Base-by-base conservation (phyloP, 1,140 invertebrate genomes). In the Zaprionus capensis region DNA sequence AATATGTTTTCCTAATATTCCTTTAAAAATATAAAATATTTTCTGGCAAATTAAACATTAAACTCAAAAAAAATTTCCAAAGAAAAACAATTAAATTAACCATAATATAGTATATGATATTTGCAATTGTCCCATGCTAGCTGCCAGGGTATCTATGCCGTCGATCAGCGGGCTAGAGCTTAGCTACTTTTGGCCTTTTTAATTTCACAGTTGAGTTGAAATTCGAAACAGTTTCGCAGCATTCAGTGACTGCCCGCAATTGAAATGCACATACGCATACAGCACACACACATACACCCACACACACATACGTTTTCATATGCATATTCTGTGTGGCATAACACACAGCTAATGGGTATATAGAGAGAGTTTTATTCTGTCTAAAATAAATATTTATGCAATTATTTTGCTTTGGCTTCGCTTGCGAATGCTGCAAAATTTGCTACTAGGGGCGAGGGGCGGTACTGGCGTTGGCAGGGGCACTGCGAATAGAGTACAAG, bases 131-230 rank as follows among this genome's bases (percentile, higher is more conserved):
- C 3, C 31, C 9, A 31, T 31, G 7, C 31, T n/a, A 6, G 41
- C n/a, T 28, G 26, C 11, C 9, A 49, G n/a, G 46, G 24, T 75
- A 75, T 76, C 61, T 44, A 12, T 4, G 3, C 11, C 15, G 28
- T 34, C 22, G 11, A 38, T 26, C 24, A 1, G 6, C 17, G 3
- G 2, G 2, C 2, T 59, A 6, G 1, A 57, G 12, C 49, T 46
- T 7, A 28, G 62, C 51, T 58, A 83, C 65, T 84, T 78, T 67
- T 49, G 41, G 59, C 67, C 76, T 87, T 83, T 88, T 86, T 86
- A 86, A 88, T 88, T 87, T 88, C 81, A 87, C 83, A 87, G 84
- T 76, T 79, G 55, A 77, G 62, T 59, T 81, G 36, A 68, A 73
- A 82, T 71, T 36, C 36, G 57, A 76, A 76, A 76, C 67, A 53